phyloP scores from a whole-genome alignment of 1,140 invertebrate genomes.

The Ruditapes philippinarum region DNA sequence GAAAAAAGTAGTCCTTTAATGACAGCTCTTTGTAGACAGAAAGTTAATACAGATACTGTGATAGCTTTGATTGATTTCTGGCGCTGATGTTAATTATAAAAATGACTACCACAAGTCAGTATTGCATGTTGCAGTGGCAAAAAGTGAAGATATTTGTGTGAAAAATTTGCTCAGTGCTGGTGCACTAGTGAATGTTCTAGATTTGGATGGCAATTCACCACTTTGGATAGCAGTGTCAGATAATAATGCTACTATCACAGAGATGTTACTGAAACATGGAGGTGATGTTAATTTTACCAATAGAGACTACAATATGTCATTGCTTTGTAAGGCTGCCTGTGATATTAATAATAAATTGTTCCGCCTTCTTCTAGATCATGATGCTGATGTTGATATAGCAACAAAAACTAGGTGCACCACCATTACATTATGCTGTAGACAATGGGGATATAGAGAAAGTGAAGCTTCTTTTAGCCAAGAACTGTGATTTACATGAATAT shows the following conservation, averaged over 20 bases:
- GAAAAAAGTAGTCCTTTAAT: constrained; percentile 71
- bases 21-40: constrained; percentile 66
- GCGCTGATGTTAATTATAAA: constrained; percentile 70
- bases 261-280: constrained; percentile 49
- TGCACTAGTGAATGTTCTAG: constrained; percentile 71
- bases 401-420: not conserved
- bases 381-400: constrained; percentile 37
- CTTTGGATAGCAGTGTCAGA: constrained; percentile 62
- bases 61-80: constrained; percentile 73
- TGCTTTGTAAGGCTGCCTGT: constrained; percentile 35
- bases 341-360: constrained; percentile 27
- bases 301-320: constrained; percentile 30
- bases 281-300: constrained; percentile 47
- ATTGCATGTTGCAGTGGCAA: constrained; percentile 75
- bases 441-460: constrained; percentile 10
- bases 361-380: constrained; percentile 34
- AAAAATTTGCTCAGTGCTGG: constrained; percentile 71
- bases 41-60: constrained; percentile 70
- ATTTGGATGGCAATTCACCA: constrained; percentile 66
- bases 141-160: constrained; percentile 74
- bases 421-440: constrained; percentile 57
- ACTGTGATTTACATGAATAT: constrained; percentile 20
- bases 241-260: constrained; percentile 55
- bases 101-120: constrained; percentile 67
- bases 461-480: constrained; percentile 27